These are phyloP conservation scores for Medauroidea extradentata DNA, from an alignment of 1,140 invertebrate genomes.

Conservation along the genomic window DNA sequence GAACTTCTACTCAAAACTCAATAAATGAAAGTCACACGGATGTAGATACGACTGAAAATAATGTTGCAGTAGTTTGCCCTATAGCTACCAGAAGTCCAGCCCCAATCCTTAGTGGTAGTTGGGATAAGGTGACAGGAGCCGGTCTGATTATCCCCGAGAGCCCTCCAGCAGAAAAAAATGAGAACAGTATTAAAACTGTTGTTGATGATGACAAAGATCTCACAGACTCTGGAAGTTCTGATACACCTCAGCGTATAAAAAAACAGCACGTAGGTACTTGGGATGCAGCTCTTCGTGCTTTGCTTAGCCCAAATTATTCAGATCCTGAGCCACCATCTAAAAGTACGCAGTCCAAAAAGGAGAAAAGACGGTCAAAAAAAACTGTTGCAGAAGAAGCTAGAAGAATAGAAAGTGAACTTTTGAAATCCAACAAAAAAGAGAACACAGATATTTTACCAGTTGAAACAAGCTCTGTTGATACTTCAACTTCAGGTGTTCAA, in stretches of 20 bases:
- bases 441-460: too few species aligned
- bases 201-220: neutral
- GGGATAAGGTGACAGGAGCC: slow-evolving; percentile 42
- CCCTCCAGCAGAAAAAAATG: slow-evolving; percentile 15
- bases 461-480: neutral
- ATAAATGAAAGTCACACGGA: neutral
- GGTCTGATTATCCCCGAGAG: slow-evolving; percentile 36
- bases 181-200: neutral
- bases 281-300: neutral
- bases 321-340: neutral
- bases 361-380: neutral
- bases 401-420: neutral
- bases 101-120: slow-evolving; percentile 39
- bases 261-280: neutral
- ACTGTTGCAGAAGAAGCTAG: neutral
- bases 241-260: neutral
- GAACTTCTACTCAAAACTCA: neutral
- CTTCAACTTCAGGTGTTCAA: neutral
- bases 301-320: neutral
- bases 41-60: neutral
- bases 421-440: too few species aligned
- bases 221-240: neutral
- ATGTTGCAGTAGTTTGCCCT: slow-evolving; percentile 22
- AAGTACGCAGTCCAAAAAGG: neutral
- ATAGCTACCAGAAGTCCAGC: slow-evolving; percentile 40